Percentiles rank a stretch among this genome's conserved stretches.
phyloP scores from a whole-genome alignment of 2,113 vertebrate genomes.

The Ceyx melanurus region DNA sequence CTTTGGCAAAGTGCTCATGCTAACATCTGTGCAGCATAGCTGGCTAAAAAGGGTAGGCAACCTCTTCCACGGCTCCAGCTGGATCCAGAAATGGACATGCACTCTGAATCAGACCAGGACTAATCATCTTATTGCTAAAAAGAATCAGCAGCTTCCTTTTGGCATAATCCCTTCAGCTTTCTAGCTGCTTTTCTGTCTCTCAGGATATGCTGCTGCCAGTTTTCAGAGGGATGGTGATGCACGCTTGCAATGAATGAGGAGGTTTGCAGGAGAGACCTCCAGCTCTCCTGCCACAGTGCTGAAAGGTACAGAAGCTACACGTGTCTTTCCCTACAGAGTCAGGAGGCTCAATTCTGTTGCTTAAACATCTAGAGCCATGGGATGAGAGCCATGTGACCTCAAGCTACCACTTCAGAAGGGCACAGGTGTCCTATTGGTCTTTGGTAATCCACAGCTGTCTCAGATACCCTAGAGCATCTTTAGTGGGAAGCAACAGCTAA shows the following conservation, averaged over 20 bases:
- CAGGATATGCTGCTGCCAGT: background rate
- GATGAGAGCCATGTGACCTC: background rate
- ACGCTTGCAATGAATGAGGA: background rate
- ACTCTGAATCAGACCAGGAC: background rate
- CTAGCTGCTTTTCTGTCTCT: background rate
- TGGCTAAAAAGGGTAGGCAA: background rate
- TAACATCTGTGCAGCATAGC: background rate
- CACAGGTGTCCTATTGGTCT: background rate
- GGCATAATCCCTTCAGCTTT: constrained; percentile 12
- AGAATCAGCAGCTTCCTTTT: constrained; percentile 12
- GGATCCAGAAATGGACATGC: background rate
- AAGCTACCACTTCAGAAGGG: background rate
- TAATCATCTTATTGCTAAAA: constrained; percentile 36
- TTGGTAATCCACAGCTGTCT: background rate
- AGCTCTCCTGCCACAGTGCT: background rate
- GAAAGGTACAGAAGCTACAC: background rate
- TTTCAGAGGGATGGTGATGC: background rate
- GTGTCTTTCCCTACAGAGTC: background rate
- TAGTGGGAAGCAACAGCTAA: background rate
- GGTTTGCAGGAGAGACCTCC: background rate
- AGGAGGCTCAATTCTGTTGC: background rate
- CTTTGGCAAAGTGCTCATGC: background rate
- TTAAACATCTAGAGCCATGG: background rate
- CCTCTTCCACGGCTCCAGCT: background rate
- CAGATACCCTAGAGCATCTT: background rate